phyloP scores from a whole-genome alignment of 2,888 invertebrate genomes.

The Exephanes ischioxanthus region DNA sequence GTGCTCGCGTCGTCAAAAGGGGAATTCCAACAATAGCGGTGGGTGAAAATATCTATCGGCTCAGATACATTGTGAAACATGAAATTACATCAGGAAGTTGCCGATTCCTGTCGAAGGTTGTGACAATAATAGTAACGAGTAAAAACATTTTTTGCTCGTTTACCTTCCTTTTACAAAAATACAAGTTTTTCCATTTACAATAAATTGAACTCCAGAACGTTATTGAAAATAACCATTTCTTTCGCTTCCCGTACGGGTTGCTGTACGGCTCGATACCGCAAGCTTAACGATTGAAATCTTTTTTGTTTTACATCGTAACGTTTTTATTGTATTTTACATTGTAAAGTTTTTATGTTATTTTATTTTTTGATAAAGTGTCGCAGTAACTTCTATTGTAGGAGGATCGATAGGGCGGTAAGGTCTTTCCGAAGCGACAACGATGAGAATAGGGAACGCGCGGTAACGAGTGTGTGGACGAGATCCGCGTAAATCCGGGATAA shows the following conservation, averaged over 20 bases:
- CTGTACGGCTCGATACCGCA: too few species aligned
- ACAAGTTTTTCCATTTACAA: too few species aligned
- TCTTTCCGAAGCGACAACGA: constrained; percentile 36
- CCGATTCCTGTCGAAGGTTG: neutral
- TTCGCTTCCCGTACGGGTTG: too few species aligned
- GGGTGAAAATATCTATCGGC: neutral
- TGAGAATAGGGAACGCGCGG: constrained; percentile 27
- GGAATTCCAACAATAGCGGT: neutral
- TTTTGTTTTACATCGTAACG: neutral
- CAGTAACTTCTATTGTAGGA: neutral
- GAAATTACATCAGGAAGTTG: neutral
- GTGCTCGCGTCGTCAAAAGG: neutral
- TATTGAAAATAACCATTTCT: too few species aligned
- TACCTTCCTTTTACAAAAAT: too few species aligned
- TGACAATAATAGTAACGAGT: neutral
- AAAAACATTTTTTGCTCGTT: too few species aligned
- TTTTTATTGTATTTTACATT: neutral
- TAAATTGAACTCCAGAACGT: too few species aligned
- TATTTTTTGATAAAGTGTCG: neutral
- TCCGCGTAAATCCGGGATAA: constrained; percentile 74
- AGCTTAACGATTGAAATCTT: neutral
- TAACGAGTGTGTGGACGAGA: constrained; percentile 47
- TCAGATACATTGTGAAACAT: neutral
- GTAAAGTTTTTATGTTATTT: neutral
- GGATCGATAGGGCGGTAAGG: constrained; percentile 33